Evolutionary conservation across 2,113 vertebrate genomes (phyloP).

Genomic region (Galemys pyrenaicus): DNA sequence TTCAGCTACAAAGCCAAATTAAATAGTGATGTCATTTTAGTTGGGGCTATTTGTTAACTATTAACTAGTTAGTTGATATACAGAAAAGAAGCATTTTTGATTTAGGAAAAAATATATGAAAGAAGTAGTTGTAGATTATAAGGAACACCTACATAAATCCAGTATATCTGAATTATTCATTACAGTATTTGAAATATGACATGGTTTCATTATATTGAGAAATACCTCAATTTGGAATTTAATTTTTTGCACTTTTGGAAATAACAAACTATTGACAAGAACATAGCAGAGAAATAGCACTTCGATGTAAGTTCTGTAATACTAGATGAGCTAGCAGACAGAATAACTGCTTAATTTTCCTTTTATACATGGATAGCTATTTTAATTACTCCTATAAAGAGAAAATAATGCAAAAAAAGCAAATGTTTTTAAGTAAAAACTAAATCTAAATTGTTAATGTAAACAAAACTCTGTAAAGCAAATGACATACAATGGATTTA

Average conservation of each 20-base stretch:
- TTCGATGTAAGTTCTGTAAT: neutral
- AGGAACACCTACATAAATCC: neutral
- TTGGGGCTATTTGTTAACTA: neutral
- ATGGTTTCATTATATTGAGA: neutral
- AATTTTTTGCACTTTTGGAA: conserved; percentile 1
- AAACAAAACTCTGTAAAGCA: conserved; percentile 6
- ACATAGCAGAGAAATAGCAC: neutral
- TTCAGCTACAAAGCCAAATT: neutral
- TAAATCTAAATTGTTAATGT: neutral
- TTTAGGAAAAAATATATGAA: neutral
- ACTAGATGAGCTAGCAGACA: neutral
- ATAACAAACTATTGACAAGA: conserved; percentile 29
- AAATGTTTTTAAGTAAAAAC: neutral
- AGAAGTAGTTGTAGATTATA: neutral
- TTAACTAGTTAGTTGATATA: neutral
- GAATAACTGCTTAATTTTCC: neutral
- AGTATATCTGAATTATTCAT: conserved; percentile 51
- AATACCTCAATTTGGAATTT: conserved; percentile 30
- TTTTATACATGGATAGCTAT: neutral
- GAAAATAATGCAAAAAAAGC: neutral
- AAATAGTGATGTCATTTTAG: neutral
- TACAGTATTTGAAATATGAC: conserved; percentile 34
- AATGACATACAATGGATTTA: neutral
- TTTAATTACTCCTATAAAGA: neutral
- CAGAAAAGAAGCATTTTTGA: neutral